These are phyloP conservation scores for Idris sp. DNA, from an alignment of 1,140 invertebrate genomes.

Conservation along the genomic window DNA sequence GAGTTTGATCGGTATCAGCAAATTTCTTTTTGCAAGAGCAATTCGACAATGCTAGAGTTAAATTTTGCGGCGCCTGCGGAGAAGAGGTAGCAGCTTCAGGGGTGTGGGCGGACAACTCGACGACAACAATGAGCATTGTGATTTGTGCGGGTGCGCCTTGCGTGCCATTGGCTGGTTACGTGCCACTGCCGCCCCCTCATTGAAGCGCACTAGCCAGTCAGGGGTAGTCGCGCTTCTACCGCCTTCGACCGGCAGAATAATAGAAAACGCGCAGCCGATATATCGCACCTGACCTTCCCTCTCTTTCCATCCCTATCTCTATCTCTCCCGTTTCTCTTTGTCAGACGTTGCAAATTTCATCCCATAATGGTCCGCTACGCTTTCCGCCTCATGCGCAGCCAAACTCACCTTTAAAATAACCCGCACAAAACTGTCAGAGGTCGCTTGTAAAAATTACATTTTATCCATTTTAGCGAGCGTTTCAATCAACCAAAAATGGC, in stretches of 20 bases:
- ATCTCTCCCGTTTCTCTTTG: neutral
- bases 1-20: too few relatives aligned
- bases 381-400: slow-evolving; percentile 32
- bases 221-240: slow-evolving; percentile 68
- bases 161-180: slow-evolving; percentile 70
- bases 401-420: slow-evolving; percentile 39
- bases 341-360: slow-evolving; percentile 50
- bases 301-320: slow-evolving; percentile 10
- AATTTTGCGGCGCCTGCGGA: slow-evolving; percentile 54
- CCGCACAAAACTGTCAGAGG: slow-evolving; percentile 31
- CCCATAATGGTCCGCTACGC: slow-evolving; percentile 35
- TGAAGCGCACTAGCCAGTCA: slow-evolving; percentile 64
- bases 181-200: slow-evolving; percentile 55
- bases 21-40: too few relatives aligned
- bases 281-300: slow-evolving; percentile 35
- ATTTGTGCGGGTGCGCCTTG: slow-evolving; percentile 76
- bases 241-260: slow-evolving; percentile 73
- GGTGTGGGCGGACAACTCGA: slow-evolving; percentile 73
- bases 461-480: slow-evolving; percentile 36
- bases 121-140: slow-evolving; percentile 79
- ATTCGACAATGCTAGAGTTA: too few relatives aligned
- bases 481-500: slow-evolving; percentile 56
- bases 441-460: slow-evolving; percentile 51
- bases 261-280: slow-evolving; percentile 73
- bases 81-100: slow-evolving; percentile 43